Evolutionary conservation across 2,113 vertebrate genomes (phyloP).

Genomic region (Rhodinocichla rosea): DNA sequence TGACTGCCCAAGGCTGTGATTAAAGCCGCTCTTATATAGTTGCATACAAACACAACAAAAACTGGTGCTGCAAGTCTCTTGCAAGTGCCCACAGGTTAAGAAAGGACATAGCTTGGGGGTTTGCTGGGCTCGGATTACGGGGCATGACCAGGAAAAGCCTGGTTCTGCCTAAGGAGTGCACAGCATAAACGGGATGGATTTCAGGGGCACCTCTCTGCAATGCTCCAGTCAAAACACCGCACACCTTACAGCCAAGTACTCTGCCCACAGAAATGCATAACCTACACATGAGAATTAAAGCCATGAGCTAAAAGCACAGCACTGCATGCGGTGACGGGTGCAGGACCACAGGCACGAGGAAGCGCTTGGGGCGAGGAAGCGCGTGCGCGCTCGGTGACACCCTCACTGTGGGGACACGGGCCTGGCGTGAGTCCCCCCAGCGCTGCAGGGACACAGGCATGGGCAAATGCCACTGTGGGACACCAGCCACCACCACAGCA

Average conservation of each 20-base stretch:
- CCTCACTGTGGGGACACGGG: rapidly evolving
- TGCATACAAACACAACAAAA: neutral
- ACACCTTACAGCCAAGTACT: neutral
- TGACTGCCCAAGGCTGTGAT: neutral
- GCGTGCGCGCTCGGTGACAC: rapidly evolving
- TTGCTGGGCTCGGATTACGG: neutral
- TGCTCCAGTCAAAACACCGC: neutral
- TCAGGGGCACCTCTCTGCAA: neutral
- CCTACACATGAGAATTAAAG: neutral
- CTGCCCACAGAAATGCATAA: neutral
- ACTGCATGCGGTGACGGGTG: rapidly evolving
- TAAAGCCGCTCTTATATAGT: neutral
- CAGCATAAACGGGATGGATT: neutral
- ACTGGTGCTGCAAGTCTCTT: neutral
- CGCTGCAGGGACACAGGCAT: rapidly evolving
- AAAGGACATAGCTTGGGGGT: neutral
- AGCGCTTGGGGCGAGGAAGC: rapidly evolving
- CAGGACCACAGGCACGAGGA: neutral
- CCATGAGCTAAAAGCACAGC: rapidly evolving
- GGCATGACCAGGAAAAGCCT: neutral
- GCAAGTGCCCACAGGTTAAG: neutral
- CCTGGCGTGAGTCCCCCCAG: neutral
- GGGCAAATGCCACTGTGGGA: neutral
- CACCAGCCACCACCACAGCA: neutral
- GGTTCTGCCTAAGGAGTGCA: neutral